A percentile compares a stretch with the other conserved stretches of the same genome.
Conservation (phyloP, 2,888 invertebrate species). For the Busseola fusca region DNA sequence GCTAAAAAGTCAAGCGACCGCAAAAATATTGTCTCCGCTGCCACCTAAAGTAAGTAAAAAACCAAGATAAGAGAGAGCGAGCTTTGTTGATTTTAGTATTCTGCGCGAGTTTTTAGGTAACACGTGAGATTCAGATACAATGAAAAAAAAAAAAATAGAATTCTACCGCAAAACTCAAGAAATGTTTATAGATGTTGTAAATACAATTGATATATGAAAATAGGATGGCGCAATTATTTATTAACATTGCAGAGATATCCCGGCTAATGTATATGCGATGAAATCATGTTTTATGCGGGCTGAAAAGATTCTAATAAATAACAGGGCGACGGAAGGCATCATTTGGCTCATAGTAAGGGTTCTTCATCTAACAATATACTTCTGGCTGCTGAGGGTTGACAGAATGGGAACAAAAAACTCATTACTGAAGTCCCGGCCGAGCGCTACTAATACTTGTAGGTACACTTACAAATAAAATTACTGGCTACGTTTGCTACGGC, state of each 20-base stretch:
- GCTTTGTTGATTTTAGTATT: conserved; percentile 63
- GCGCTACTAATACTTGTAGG: conserved; percentile 51
- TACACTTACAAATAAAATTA: conserved; percentile 55
- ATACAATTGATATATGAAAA: conserved; percentile 49
- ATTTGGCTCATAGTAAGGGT: conserved; percentile 55
- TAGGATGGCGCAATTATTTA: conserved; percentile 26
- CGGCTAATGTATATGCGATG: conserved; percentile 23
- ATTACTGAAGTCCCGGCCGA: conserved; percentile 44
- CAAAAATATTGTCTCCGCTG: conserved; percentile 60
- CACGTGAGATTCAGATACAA: conserved; percentile 39
- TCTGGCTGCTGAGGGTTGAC: conserved; percentile 57
- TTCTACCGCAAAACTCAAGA: neutral
- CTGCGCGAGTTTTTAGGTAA: conserved; percentile 49
- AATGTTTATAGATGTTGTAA: conserved; percentile 38
- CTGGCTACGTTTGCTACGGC: conserved; percentile 25
- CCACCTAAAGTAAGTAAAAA: conserved; percentile 56
- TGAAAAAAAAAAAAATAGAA: conserved; percentile 26
- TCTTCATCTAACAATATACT: conserved; percentile 57
- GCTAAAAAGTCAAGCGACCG: conserved; percentile 49
- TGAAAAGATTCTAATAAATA: conserved; percentile 48
- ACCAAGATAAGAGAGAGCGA: conserved; percentile 57
- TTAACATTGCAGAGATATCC: conserved; percentile 33
- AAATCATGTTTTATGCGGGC: conserved; percentile 32
- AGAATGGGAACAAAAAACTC: conserved; percentile 58
- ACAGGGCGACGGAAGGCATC: conserved; percentile 49